These are phyloP conservation scores for Casuarius casuarius DNA, from an alignment of 2,113 vertebrate genomes.

Conservation along the genomic window DNA sequence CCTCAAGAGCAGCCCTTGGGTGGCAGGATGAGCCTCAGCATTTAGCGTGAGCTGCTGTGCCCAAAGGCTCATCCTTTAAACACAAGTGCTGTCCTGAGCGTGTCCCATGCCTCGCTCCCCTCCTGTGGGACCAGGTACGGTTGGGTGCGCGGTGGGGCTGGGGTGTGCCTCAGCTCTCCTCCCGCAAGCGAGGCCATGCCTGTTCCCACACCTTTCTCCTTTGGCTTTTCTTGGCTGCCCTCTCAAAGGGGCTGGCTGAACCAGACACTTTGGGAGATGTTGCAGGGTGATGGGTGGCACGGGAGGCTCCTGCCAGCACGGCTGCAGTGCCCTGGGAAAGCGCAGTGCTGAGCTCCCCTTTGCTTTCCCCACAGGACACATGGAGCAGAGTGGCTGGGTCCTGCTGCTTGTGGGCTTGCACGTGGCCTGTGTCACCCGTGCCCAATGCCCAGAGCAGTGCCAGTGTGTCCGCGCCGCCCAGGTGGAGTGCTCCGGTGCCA, in stretches of 20 bases:
- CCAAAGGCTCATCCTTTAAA: not conserved
- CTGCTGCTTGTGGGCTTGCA: constrained; percentile 68
- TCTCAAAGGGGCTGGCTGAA: not conserved
- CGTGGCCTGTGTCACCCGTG: not conserved
- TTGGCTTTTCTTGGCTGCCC: not conserved
- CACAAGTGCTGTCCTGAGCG: too few relatives aligned
- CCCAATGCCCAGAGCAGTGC: constrained; percentile 78
- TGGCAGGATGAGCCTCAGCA: not conserved
- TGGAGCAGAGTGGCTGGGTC: constrained; percentile 59
- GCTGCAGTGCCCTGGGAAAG: not conserved
- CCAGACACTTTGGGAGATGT: not conserved
- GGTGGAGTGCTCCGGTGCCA: constrained; percentile 73
- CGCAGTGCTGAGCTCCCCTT: not conserved
- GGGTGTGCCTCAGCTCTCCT: not conserved
- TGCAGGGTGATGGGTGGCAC: not conserved
- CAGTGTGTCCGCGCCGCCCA: constrained; percentile 71
- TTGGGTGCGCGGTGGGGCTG: not conserved
- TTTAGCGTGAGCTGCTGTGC: not conserved
- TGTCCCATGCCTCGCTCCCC: not conserved
- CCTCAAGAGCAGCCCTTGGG: too few relatives aligned
- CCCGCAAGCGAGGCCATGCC: too few relatives aligned
- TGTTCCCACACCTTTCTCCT: not conserved
- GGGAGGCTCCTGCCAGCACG: not conserved
- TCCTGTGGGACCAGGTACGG: not conserved
- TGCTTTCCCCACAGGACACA: constrained; percentile 60